Base-by-base conservation (phyloP, 2,113 vertebrate genomes). In the Ascaphus truei region DNA sequence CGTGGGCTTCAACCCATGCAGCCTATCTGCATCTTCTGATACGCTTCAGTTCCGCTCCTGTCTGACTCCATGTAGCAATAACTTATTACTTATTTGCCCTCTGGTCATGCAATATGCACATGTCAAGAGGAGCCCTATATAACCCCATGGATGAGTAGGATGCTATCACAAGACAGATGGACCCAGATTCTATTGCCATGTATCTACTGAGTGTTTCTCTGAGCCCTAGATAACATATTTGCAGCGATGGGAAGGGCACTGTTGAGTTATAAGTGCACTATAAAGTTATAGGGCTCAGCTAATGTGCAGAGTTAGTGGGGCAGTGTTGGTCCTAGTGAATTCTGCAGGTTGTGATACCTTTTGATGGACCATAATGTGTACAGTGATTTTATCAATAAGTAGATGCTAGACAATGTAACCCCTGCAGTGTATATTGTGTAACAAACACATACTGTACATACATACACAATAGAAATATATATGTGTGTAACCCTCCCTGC, bases 11-110 rank as follows among this genome's bases (percentile, higher is more conserved):
- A 51, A 30, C 29, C 43, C 48, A 18, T 29, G n/a, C 39, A 12
- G 16, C 16, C 23, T 58, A 47, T 68, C n/a, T 68, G 20, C 30
- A 58, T 68, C 11, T 31, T 50, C 29, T 12, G 20, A 58, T 58
- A 58, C 6, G 65, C 65, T 58, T 68, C 65, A 58, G 13, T 58
- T 68, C 20, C 58, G 27, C 41, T 58, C 29, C 41, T 68, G 29
- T 34, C 53, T 68, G 53, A 18, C 13, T 48, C 41, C 15, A 31
- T 48, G 41, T 48, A 48, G 29, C 53, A 50, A 48, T 45, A 58
- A 68, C 58, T 68, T 48, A 68, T 68, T 58, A 48, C 65, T 68
- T 68, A 48, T 58, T 20, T 68, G 39, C 65, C 65, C 41, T 68
- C 65, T 27, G 41, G 65, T 48, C 56, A 47, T 68, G 30, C 65